Percentiles rank a stretch among this genome's conserved stretches.
Evolutionary conservation across 2,888 invertebrate species (phyloP).

Genomic region (Notocelia uddmanniana): DNA sequence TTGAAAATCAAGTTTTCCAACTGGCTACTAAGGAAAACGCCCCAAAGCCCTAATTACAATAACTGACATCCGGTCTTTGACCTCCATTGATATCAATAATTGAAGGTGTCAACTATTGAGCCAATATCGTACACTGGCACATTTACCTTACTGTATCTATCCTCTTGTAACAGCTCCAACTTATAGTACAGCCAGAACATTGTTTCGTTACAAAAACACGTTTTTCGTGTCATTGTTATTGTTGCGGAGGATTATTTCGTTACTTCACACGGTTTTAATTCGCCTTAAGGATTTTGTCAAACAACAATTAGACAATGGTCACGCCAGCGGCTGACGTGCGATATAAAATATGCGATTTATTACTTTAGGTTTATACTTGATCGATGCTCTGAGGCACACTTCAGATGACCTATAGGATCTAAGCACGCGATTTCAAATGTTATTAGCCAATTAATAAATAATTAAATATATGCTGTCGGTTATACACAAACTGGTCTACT

Average conservation of each 20-base stretch:
- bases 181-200: constrained; percentile 1
- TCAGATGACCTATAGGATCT: background rate
- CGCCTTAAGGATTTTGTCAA: constrained; percentile 29
- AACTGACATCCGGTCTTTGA: too few relatives aligned
- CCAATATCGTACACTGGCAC: too few relatives aligned
- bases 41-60: too few relatives aligned
- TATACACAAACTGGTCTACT: too few relatives aligned
- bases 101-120: too few relatives aligned
- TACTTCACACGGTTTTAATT: constrained; percentile 40
- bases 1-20: too few relatives aligned
- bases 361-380: background rate
- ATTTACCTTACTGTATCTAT: background rate
- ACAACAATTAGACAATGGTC: constrained; percentile 38
- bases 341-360: constrained; percentile 10
- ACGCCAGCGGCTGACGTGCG: constrained; percentile 23
- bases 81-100: too few relatives aligned
- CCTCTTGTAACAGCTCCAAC: background rate
- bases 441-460: background rate
- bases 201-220: constrained; percentile 31
- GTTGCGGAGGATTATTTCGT: constrained; percentile 24
- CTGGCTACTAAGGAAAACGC: too few relatives aligned
- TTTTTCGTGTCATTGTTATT: constrained; percentile 34
- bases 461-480: background rate
- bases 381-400: background rate
- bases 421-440: background rate